Conservation (phyloP, 2,888 invertebrate genomes). For the Pammene fasciana region DNA sequence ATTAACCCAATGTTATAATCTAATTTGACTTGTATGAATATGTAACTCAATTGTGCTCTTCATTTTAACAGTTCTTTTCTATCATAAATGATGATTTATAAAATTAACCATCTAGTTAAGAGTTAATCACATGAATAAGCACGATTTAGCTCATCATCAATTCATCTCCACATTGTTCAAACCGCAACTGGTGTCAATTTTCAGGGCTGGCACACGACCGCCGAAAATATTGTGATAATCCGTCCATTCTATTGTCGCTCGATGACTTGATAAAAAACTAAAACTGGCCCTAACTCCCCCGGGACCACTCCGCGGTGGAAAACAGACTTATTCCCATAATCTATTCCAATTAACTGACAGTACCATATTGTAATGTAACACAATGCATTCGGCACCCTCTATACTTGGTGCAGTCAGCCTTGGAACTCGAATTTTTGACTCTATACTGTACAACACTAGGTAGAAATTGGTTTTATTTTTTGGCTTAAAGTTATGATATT, state of each 20-base stretch:
- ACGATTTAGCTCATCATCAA: constrained; percentile 48
- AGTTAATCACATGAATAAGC: constrained; percentile 56
- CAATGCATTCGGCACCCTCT: constrained; percentile 70
- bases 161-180: constrained; percentile 47
- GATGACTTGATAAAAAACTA: constrained; percentile 81
- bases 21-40: no score
- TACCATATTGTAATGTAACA: constrained; percentile 82
- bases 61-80: no score
- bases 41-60: no score
- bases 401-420: constrained; percentile 53
- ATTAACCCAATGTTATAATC: no score
- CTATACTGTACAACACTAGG: constrained; percentile 41
- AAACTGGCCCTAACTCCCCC: constrained; percentile 67
- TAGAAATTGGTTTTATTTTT: constrained; percentile 39
- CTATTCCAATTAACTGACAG: constrained; percentile 84
- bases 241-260: constrained; percentile 72
- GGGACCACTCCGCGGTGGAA: constrained; percentile 66
- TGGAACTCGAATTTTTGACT: constrained; percentile 46
- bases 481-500: neutral
- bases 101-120: constrained; percentile 45
- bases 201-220: constrained; percentile 70
- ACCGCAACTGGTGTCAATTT: constrained; percentile 68
- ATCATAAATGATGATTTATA: constrained; percentile 32
- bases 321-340: constrained; percentile 79
- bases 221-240: constrained; percentile 82